Percentiles rank a stretch among this genome's conserved stretches.
Conservation (phyloP, 2,113 vertebrate genomes). For the Rhadina sibilatrix region DNA sequence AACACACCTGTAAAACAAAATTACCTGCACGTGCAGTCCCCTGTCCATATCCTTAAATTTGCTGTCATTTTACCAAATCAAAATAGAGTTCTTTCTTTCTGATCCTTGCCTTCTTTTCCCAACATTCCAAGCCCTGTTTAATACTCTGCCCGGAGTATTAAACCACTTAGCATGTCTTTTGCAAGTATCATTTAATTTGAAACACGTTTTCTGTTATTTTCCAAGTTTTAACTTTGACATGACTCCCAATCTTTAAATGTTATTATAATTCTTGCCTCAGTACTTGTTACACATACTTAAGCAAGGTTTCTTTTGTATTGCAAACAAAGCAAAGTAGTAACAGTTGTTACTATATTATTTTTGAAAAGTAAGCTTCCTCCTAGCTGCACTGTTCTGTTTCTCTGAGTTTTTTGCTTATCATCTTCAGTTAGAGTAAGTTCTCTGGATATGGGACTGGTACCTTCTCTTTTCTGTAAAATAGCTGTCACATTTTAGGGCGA, state of each 20-base stretch:
- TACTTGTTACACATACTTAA: neutral
- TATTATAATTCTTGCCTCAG: neutral
- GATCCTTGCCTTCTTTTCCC: neutral
- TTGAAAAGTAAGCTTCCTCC: neutral
- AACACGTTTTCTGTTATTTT: neutral
- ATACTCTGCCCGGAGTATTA: neutral
- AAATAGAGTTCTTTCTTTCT: neutral
- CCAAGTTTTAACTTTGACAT: neutral
- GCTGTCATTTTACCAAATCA: neutral
- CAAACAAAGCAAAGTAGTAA: neutral
- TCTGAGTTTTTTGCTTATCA: neutral
- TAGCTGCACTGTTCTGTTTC: neutral
- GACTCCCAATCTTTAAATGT: neutral
- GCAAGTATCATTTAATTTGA: neutral
- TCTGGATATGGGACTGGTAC: neutral
- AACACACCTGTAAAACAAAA: neutral
- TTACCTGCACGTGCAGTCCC: rapidly evolving
- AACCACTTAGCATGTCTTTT: neutral
- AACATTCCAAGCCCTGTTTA: neutral
- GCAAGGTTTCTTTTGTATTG: neutral
- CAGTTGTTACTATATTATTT: neutral
- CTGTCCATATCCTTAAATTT: neutral
- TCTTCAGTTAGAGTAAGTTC: neutral
- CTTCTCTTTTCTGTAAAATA: neutral
- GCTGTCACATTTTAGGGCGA: neutral